A percentile compares a stretch with the other conserved stretches of the same genome.
These are phyloP conservation scores for Nasonia giraulti DNA, from an alignment of 1,140 invertebrate genomes.

Conservation along the genomic window DNA sequence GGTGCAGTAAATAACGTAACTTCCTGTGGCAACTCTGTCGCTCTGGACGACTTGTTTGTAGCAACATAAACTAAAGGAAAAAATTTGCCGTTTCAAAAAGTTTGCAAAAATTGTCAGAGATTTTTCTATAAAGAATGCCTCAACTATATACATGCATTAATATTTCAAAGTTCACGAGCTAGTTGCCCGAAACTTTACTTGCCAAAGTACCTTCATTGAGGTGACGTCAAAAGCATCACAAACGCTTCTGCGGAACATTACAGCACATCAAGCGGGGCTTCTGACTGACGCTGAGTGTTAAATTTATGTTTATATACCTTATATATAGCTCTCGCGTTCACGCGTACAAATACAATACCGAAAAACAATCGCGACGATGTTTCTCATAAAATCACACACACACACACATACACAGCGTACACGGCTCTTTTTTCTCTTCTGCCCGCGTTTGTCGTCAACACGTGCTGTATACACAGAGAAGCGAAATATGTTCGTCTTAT, in stretches of 20 bases:
- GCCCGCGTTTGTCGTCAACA: too few species aligned
- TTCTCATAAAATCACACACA: too few species aligned
- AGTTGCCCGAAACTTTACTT: constrained; percentile 46
- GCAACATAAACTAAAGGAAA: constrained; percentile 1
- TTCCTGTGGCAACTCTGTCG: constrained; percentile 37
- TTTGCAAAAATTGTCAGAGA: constrained; percentile 22
- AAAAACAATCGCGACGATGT: not conserved
- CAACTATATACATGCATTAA: not conserved
- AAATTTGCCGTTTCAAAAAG: not conserved
- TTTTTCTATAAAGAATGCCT: not conserved
- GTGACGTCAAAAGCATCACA: constrained; percentile 45
- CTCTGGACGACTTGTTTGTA: constrained; percentile 1
- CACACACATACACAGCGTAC: too few species aligned
- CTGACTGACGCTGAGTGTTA: constrained; percentile 30
- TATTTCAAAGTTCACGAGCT: constrained; percentile 29
- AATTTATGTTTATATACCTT: not conserved
- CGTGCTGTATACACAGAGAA: too few species aligned
- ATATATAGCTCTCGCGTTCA: too few species aligned
- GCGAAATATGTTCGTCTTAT: too few species aligned
- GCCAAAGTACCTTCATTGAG: constrained; percentile 38
- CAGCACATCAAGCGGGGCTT: constrained; percentile 20
- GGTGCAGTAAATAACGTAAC: constrained; percentile 36
- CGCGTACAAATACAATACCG: not conserved
- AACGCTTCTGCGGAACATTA: constrained; percentile 38
- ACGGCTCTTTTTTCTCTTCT: too few species aligned